Evolutionary conservation across 2,113 vertebrate genomes (phyloP).

Genomic region (Mus musculus): DNA sequence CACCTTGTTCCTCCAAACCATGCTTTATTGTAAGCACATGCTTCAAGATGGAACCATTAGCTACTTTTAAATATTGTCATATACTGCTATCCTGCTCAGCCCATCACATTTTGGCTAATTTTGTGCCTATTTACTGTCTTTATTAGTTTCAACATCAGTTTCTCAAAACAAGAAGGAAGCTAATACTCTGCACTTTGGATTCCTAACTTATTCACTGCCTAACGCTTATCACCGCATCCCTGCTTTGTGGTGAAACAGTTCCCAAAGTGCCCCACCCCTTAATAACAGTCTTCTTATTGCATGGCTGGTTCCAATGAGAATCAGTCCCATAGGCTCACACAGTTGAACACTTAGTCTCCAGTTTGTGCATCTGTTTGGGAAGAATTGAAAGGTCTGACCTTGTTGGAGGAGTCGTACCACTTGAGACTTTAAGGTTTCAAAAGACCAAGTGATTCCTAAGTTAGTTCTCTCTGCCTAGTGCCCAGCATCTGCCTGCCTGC

Average conservation of each 20-base stretch:
- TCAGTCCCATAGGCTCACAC: background rate
- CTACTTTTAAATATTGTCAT: background rate
- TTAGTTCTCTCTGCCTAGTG: background rate
- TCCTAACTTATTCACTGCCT: background rate
- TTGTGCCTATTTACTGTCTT: background rate
- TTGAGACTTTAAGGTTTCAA: background rate
- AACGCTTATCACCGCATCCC: background rate
- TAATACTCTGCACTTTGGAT: background rate
- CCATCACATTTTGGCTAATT: background rate
- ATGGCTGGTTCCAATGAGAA: background rate
- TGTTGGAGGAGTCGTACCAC: background rate
- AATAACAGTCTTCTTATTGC: background rate
- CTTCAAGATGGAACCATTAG: background rate
- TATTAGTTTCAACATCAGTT: background rate
- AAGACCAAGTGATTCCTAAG: background rate
- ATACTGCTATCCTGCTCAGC: background rate
- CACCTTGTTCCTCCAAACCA: background rate
- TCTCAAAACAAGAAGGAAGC: background rate
- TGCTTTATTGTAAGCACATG: background rate
- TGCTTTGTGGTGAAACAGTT: background rate
- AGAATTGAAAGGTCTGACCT: background rate
- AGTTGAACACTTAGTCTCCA: background rate
- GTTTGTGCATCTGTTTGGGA: background rate
- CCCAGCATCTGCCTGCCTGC: background rate
- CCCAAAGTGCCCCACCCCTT: too few relatives aligned